Percentiles rank a stretch among this genome's conserved stretches.
These are phyloP conservation scores for Romanogobio albipinnatus DNA, from an alignment of 2,113 vertebrate species.

Conservation along the genomic window DNA sequence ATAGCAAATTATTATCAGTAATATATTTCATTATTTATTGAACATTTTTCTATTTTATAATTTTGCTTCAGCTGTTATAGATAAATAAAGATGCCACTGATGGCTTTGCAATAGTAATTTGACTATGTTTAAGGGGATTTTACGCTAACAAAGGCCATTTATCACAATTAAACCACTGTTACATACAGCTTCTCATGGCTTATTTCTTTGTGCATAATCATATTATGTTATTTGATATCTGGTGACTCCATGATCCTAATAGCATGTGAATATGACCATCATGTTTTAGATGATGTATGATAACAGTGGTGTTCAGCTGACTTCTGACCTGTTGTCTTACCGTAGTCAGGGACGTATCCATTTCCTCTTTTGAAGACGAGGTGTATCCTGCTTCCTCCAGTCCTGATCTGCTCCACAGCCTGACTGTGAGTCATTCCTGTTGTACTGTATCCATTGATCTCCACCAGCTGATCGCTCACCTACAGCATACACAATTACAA, in stretches of 20 bases:
- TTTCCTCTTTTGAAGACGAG: conserved; percentile 61
- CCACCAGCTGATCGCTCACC: conserved; percentile 84
- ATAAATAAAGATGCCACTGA: neutral
- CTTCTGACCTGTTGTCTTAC: conserved; percentile 45
- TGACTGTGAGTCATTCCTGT: conserved; percentile 81
- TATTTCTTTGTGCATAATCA: neutral
- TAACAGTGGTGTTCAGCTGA: neutral
- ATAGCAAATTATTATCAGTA: too few species aligned
- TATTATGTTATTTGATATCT: neutral
- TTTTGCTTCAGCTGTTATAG: neutral
- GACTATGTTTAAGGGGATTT: too few species aligned
- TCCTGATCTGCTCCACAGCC: conserved; percentile 80
- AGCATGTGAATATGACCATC: neutral
- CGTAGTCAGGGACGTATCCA: conserved; percentile 73
- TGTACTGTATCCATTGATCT: conserved; percentile 82
- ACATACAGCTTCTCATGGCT: neutral
- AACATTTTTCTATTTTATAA: too few species aligned
- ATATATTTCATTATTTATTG: too few species aligned
- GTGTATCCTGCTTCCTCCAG: conserved; percentile 70
- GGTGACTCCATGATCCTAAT: neutral
- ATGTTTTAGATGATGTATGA: neutral
- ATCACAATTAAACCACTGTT: neutral
- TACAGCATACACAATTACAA: conserved; percentile 55
- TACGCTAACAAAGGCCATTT: too few species aligned
- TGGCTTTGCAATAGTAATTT: too few species aligned